Base-by-base conservation (phyloP, 2,797 vertebrate genomes). In the Sebastes iracundus region DNA sequence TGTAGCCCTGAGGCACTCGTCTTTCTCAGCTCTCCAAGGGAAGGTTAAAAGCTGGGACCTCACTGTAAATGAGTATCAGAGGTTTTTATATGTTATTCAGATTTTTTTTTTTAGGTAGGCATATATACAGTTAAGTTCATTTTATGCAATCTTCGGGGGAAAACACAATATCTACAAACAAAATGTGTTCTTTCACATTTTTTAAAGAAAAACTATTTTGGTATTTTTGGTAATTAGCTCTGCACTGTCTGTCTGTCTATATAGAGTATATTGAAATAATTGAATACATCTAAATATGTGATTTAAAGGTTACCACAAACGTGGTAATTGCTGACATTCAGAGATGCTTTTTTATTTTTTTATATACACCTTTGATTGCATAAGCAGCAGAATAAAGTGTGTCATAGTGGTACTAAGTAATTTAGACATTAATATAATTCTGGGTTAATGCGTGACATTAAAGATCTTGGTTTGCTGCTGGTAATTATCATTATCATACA, bases 31-130 rank as follows among this genome's bases (percentile, higher is more conserved):
- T 84, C 71, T 81, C 23, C 22, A 22, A 53, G 4, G 42, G 38
- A 75, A 72, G 28, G 71, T 75, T 74, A 64, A 75, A 80, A 74
- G 25, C 49, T 60, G 30, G 32, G 16, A 77, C 38, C 22, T 66
- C 46, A 73, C 33, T n/a, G n/a, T 53, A 72, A 56, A 68, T 49
- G 3, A 64, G 38, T 71, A 5, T 38, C 18, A 30, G 8, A 52
- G 4, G 0, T 12, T 60, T 70, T 49, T 14, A 2, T 20, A 18
- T 42, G 38, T 42, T 42, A 42, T 42, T 42, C 7, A 0, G 38
- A 42, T 16, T 16, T 42, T 6, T 42, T 30, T 38, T 42, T 42
- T 42, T 16, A 25, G 7, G 9, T 32, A 32, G 9, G 59, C 18
- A 12, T 22, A n/a, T 62, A 30, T 62, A 8, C 18, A 52, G 49